A percentile compares a stretch with the other conserved stretches of the same genome.
Conservation (phyloP, 2,797 vertebrate genomes). For the Telmatherina bonti region DNA sequence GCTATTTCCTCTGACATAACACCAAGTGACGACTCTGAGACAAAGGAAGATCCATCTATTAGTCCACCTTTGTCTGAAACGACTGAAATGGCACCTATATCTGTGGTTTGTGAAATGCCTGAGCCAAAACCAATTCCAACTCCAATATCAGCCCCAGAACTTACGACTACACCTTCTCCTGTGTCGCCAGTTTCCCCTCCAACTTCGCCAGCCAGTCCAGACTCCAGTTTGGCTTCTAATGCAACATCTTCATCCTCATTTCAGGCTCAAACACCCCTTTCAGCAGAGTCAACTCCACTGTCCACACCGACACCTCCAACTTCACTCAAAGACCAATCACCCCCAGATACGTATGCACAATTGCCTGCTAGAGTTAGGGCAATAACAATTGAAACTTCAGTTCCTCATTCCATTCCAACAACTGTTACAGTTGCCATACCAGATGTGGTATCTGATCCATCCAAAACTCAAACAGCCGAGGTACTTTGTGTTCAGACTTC, state of each 20-base stretch:
- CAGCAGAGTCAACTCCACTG: slow-evolving; percentile 77
- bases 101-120: slow-evolving; percentile 82
- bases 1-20: slow-evolving; percentile 78
- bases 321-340: slow-evolving; percentile 53
- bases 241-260: slow-evolving; percentile 76
- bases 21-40: slow-evolving; percentile 78
- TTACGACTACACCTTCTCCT: slow-evolving; percentile 76
- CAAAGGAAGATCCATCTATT: slow-evolving; percentile 63
- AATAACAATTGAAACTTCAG: slow-evolving; percentile 16
- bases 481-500: slow-evolving; percentile 27
- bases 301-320: slow-evolving; percentile 75
- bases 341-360: slow-evolving; percentile 41
- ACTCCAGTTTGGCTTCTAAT: slow-evolving; percentile 78
- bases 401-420: slow-evolving; percentile 16
- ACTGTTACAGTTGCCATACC: slow-evolving; percentile 73
- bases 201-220: slow-evolving; percentile 78
- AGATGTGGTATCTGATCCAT: slow-evolving; percentile 74
- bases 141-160: slow-evolving; percentile 76
- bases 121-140: slow-evolving; percentile 74
- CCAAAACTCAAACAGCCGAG: slow-evolving; percentile 51
- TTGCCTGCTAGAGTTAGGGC: slow-evolving; percentile 31
- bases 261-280: slow-evolving; percentile 74
- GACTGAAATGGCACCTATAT: slow-evolving; percentile 73
- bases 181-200: slow-evolving; percentile 71
- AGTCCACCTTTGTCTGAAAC: slow-evolving; percentile 66